Conservation (phyloP, 2,797 vertebrate species). For the Microctenopoma stevenorrisi region DNA sequence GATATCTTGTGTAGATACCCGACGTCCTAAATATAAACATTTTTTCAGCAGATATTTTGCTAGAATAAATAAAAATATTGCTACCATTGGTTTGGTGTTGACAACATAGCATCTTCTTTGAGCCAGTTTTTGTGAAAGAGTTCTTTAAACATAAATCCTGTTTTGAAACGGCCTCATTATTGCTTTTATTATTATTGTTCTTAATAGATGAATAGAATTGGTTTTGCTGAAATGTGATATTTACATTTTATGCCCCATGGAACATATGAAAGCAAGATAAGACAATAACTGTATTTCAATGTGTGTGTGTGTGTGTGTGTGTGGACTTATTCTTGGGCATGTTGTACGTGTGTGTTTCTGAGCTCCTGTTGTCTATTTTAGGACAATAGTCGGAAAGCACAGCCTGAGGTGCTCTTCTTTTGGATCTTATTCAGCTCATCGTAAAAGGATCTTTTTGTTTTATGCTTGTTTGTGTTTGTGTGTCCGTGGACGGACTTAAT, state of each 20-base stretch:
- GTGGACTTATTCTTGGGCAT: conserved; percentile 27
- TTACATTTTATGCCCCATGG: conserved; percentile 9
- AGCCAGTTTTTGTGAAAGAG: too few relatives aligned
- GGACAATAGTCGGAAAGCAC: conserved; percentile 47
- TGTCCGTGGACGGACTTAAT: conserved; percentile 25
- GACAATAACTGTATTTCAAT: conserved; percentile 15
- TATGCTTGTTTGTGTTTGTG: conserved; percentile 2
- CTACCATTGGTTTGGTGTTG: too few relatives aligned
- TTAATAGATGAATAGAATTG: background rate
- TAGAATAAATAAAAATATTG: too few relatives aligned
- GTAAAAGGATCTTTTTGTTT: conserved; percentile 60
- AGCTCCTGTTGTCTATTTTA: conserved; percentile 49
- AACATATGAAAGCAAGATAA: conserved; percentile 33
- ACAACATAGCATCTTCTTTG: too few relatives aligned
- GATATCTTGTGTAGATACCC: too few relatives aligned
- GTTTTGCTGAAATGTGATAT: conserved; percentile 7
- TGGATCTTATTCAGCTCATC: conserved; percentile 44
- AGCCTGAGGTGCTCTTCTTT: conserved; percentile 54
- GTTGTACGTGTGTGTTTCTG: conserved; percentile 37
- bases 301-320: conserved; percentile 29
- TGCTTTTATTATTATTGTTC: background rate
- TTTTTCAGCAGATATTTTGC: too few relatives aligned
- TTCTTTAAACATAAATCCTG: too few relatives aligned
- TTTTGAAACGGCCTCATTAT: background rate
- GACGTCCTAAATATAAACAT: too few relatives aligned